Evolutionary conservation across 2,113 vertebrate genomes (phyloP), one percentile per base, ranked within the genome.

Genomic region (Alligator sinensis): DNA sequence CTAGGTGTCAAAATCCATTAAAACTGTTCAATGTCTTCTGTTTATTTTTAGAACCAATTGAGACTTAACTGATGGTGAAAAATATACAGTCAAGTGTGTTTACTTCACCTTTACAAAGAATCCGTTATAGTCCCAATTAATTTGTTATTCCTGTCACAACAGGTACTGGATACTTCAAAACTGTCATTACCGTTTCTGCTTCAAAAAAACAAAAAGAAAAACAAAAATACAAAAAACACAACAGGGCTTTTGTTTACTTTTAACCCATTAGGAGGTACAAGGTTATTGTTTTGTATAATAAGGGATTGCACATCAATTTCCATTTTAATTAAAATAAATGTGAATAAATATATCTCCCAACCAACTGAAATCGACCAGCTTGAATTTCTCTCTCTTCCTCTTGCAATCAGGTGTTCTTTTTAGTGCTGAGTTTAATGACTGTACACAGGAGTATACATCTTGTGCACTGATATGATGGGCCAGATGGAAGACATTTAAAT

Each of bases 21-120:
- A 98, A 99, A 99, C 99, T 99, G 99, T 99, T 99, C 99, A 99
- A 99, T 99, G 99, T 99, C 99, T 99, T 98, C 98, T 99, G 98
- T 98, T 99, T 99, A 99, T 99, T 99, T 99, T 99, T 99, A 99
- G 99, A 99, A 98, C 98, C 99, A 99, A 99, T 99, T 99, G 99
- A 99, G 98, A 99, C 98, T 99, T 99, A 99, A 99, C 99, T 99
- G 99, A 99, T 99, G 98, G 99, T 99, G 99, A 99, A 99, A 99
- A 99, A 99, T 99, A 99, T 98, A 99, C 99, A 99, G 98, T 99
- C 99, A 99, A 99, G 98, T 99, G 99, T 99, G 99, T 99, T 99
- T 99, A 99, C 99, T 98, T 99, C 99, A 99, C 99, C 99, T 99
- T 99, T 99, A 98, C 98, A 99, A 98, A 98, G 98, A 99, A 99